phyloP scores from a whole-genome alignment of 2,888 invertebrate species.

The Cantharis nigra region DNA sequence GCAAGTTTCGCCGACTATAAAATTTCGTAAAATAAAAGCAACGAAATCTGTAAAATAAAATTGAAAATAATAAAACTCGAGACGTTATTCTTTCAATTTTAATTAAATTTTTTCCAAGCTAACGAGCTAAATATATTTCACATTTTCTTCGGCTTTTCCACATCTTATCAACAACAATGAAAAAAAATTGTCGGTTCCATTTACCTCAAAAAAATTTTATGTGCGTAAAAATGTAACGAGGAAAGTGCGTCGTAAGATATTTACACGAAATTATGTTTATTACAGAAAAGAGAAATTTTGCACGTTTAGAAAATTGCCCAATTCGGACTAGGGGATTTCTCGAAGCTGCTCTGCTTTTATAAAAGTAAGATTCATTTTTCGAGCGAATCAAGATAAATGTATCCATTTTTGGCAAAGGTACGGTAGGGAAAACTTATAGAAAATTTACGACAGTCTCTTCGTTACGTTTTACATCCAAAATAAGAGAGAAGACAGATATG shows the following conservation, averaged over 20 bases:
- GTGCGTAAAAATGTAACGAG: not conserved
- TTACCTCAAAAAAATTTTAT: conserved; percentile 1
- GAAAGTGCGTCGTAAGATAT: conserved; percentile 6
- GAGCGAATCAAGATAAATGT: conserved; percentile 31
- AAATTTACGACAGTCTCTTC: conserved; percentile 26
- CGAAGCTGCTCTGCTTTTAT: conserved; percentile 20
- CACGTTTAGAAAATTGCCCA: conserved; percentile 26
- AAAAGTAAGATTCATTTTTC: conserved; percentile 31
- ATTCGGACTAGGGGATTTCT: conserved; percentile 25
- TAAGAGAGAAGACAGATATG: conserved; percentile 14
- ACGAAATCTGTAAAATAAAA: not conserved
- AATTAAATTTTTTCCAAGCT: not conserved
- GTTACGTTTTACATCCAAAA: conserved; percentile 22
- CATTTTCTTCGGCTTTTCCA: not conserved
- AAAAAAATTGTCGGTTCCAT: not conserved
- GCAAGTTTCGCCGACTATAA: not conserved
- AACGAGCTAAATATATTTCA: not conserved
- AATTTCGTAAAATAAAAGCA: not conserved
- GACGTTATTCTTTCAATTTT: not conserved
- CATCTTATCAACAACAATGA: not conserved
- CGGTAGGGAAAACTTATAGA: conserved; percentile 27
- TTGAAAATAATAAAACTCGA: not conserved
- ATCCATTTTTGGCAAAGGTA: conserved; percentile 31
- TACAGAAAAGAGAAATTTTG: conserved; percentile 21
- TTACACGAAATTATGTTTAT: conserved; percentile 20